Percentiles rank a stretch among this genome's conserved stretches.
Conservation (phyloP, 2,888 invertebrate genomes). For the Leptinotarsa rubiginosa region DNA sequence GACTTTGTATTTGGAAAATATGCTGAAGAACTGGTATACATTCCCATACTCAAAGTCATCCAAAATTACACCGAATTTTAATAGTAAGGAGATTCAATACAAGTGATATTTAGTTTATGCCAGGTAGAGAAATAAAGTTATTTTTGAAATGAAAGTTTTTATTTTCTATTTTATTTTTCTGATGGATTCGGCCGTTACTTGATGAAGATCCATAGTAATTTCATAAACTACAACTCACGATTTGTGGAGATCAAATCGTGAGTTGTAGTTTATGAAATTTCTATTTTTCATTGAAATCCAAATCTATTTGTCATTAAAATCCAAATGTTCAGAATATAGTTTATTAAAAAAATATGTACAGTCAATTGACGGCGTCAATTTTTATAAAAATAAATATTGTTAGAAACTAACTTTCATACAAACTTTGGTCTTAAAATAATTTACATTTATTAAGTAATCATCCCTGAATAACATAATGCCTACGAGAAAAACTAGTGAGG, state of each 20-base stretch:
- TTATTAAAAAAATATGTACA: conserved; percentile 43
- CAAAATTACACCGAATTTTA: conserved; percentile 46
- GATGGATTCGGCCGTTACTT: no score
- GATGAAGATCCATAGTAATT: no score
- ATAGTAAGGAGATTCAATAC: background rate
- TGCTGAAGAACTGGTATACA: conserved; percentile 72
- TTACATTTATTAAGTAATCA: conserved; percentile 40
- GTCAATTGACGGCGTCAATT: conserved; percentile 34
- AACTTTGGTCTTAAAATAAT: conserved; percentile 55
- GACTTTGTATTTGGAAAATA: conserved; percentile 79
- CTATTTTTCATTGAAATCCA: background rate
- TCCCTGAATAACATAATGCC: conserved; percentile 36
- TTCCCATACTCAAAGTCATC: conserved; percentile 56
- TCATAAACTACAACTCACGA: no score
- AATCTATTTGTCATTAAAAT: no score
- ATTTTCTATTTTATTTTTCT: background rate
- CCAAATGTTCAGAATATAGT: conserved; percentile 16
- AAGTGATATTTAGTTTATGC: background rate
- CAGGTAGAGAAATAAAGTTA: background rate
- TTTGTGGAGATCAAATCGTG: no score
- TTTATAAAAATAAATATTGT: conserved; percentile 48
- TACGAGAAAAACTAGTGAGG: conserved; percentile 5
- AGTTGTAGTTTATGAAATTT: no score
- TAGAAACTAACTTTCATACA: conserved; percentile 48
- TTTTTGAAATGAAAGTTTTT: background rate